phyloP scores from a whole-genome alignment of 2,888 invertebrate genomes.

The Cyclophora punctaria region DNA sequence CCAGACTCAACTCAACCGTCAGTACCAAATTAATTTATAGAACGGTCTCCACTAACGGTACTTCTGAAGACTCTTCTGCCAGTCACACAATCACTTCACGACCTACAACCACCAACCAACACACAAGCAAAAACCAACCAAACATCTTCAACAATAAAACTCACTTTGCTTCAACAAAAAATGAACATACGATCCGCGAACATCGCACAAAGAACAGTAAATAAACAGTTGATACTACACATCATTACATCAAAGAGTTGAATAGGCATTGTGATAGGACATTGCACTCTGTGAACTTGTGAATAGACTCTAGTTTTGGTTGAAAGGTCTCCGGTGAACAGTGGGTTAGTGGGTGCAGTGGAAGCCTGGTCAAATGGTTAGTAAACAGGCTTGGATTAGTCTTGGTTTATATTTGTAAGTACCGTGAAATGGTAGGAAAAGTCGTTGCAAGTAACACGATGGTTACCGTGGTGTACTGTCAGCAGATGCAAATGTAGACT shows the following conservation, averaged over 20 bases:
- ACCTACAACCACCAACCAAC: constrained; percentile 16
- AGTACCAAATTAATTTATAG: constrained; percentile 62
- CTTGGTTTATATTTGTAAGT: constrained; percentile 49
- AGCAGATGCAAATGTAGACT: no score
- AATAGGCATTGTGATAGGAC: constrained; percentile 46
- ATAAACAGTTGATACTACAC: constrained; percentile 72
- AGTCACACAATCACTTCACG: constrained; percentile 45
- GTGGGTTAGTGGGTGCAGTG: constrained; percentile 67
- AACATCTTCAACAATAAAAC: constrained; percentile 21
- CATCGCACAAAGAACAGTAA: constrained; percentile 45
- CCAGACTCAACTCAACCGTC: background rate
- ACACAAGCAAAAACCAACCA: constrained; percentile 27
- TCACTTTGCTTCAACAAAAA: constrained; percentile 21
- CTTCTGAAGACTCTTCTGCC: constrained; percentile 61
- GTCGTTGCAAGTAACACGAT: constrained; percentile 12
- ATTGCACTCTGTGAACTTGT: constrained; percentile 41
- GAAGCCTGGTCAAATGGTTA: constrained; percentile 65
- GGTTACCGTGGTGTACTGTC: constrained; percentile 27
- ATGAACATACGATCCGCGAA: constrained; percentile 32
- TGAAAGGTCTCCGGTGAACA: constrained; percentile 42
- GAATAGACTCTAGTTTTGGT: constrained; percentile 45
- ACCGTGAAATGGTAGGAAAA: constrained; percentile 57
- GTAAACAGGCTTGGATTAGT: constrained; percentile 59
- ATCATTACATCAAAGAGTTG: constrained; percentile 67
- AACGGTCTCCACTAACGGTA: constrained; percentile 63